These are phyloP conservation scores for Lycopodina hypogea DNA, from an alignment of 37 sponge, comb jelly and placozoan genomes.

Conservation along the genomic window DNA sequence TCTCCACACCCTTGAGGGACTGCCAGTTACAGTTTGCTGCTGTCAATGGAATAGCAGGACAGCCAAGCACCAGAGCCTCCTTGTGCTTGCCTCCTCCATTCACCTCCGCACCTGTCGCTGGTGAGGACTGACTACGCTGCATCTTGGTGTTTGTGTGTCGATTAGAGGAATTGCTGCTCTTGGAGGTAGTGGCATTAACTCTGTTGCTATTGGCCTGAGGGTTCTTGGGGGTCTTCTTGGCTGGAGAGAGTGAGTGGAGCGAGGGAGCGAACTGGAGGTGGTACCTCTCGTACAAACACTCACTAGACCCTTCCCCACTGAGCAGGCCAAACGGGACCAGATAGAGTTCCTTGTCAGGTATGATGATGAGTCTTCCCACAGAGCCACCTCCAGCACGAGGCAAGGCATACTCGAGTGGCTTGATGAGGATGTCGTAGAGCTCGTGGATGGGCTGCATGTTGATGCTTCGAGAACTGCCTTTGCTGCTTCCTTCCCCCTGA, in stretches of 20 bases:
- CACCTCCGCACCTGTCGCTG: not conserved
- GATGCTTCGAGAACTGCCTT: slow-evolving; percentile 26
- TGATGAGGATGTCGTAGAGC: slow-evolving; percentile 83
- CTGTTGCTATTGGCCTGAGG: not conserved
- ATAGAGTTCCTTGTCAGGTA: slow-evolving; percentile 89
- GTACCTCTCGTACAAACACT: slow-evolving; percentile 70
- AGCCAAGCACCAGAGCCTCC: slow-evolving; percentile 71
- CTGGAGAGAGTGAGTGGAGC: slow-evolving; percentile 44
- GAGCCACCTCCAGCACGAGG: slow-evolving; percentile 53
- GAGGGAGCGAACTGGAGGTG: slow-evolving; percentile 69
- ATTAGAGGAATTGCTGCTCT: not conserved
- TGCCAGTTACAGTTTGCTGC: slow-evolving; percentile 57
- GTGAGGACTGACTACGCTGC: slow-evolving; percentile 5
- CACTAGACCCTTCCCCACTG: slow-evolving; percentile 39
- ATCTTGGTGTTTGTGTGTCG: not conserved
- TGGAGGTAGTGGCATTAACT: not conserved
- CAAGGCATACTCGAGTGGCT: slow-evolving; percentile 75
- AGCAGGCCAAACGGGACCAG: slow-evolving; percentile 88
- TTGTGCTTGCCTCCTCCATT: not conserved
- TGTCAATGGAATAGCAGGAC: slow-evolving; percentile 61
- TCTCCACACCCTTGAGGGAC: slow-evolving; percentile 74
- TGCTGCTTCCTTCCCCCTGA: slow-evolving; percentile 8
- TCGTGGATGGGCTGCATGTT: slow-evolving; percentile 77
- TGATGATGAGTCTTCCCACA: slow-evolving; percentile 50
- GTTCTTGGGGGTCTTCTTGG: not conserved